Evolutionary conservation across 2,797 vertebrate species (phyloP).

Genomic region (Todus mexicanus): DNA sequence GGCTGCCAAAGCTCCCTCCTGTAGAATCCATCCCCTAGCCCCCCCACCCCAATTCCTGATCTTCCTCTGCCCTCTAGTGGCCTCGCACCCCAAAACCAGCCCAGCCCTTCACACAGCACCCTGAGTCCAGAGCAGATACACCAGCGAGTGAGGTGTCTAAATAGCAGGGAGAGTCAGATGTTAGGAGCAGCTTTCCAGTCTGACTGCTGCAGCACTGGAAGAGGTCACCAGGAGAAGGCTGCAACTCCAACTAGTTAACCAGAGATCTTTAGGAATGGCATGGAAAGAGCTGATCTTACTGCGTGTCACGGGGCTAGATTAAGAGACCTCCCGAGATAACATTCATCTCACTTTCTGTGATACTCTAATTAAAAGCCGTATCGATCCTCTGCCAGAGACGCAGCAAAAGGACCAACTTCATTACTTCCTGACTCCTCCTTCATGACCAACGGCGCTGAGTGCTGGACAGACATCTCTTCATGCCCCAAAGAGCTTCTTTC

Average conservation of each 20-base stretch:
- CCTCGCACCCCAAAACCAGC: background rate
- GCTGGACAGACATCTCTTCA: background rate
- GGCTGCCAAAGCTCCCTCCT: background rate
- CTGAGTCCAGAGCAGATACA: rapidly evolving
- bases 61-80: constrained; percentile 47
- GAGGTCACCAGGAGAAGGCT: background rate
- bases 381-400: background rate
- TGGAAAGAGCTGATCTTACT: background rate
- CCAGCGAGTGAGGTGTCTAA: background rate
- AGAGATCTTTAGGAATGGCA: background rate
- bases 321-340: background rate
- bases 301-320: background rate
- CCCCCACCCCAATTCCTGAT: background rate
- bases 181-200: background rate
- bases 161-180: background rate
- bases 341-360: background rate
- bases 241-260: background rate
- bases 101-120: background rate
- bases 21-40: too few species aligned
- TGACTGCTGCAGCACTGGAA: background rate
- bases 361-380: background rate
- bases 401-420: background rate
- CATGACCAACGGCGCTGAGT: background rate
- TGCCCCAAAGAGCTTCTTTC: background rate
- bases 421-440: background rate